Percentiles rank a stretch among this genome's conserved stretches.
These are phyloP conservation scores for Platycheirus albimanus DNA, from an alignment of 2,888 invertebrate genomes.

Conservation along the genomic window DNA sequence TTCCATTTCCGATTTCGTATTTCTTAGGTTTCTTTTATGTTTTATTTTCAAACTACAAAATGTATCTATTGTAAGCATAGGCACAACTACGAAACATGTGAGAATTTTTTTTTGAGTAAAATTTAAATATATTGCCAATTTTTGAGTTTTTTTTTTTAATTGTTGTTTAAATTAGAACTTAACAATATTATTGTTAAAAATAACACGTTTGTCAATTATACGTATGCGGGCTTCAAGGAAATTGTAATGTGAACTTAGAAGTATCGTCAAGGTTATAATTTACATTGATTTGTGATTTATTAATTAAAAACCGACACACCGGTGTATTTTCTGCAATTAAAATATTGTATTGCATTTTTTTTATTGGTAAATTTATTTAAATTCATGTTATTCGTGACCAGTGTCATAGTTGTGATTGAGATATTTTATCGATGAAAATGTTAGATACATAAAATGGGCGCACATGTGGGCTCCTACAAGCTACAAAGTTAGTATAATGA, in stretches of 20 bases:
- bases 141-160: too few relatives aligned
- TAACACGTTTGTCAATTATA: neutral
- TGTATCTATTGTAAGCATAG: neutral
- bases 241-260: neutral
- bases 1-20: slow-evolving; percentile 52
- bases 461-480: neutral
- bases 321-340: too few relatives aligned
- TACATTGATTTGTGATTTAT: neutral
- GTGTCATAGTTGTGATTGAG: too few relatives aligned
- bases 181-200: neutral
- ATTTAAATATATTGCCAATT: neutral
- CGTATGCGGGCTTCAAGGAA: neutral
- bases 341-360: too few relatives aligned
- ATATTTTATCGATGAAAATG: too few relatives aligned
- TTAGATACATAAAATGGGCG: neutral
- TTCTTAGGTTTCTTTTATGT: neutral
- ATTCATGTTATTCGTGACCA: neutral
- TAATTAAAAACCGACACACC: too few relatives aligned
- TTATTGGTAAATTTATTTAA: too few relatives aligned
- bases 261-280: slow-evolving; percentile 4
- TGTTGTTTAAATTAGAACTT: too few relatives aligned
- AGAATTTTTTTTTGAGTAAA: neutral
- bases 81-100: neutral
- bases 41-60: neutral
- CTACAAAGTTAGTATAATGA: too few relatives aligned